A percentile compares a stretch with the other conserved stretches of the same genome.
phyloP scores from a whole-genome alignment of 2,888 invertebrate species.

The Ypsolopha sequella region DNA sequence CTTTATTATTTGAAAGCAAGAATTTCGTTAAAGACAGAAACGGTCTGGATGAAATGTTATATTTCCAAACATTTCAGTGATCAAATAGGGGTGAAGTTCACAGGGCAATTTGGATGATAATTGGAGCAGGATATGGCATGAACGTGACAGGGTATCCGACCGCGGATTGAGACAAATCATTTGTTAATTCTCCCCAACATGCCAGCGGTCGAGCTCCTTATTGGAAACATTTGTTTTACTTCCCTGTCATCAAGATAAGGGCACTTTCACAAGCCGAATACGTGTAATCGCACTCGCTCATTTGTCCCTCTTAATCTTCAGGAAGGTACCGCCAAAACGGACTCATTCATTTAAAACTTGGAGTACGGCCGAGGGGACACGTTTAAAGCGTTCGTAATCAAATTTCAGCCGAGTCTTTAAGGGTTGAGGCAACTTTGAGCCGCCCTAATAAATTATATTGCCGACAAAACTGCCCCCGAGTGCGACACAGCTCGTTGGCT shows the following conservation, averaged over 20 bases:
- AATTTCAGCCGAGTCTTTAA: conserved; percentile 68
- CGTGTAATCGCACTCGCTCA: not conserved
- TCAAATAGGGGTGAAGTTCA: not conserved
- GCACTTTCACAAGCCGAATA: conserved; percentile 11
- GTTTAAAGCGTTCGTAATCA: conserved; percentile 63
- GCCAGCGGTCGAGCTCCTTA: conserved; percentile 3
- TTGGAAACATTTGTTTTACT: conserved; percentile 12
- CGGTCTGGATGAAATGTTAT: not conserved
- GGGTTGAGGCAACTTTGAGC: conserved; percentile 66
- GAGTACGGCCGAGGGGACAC: conserved; percentile 48
- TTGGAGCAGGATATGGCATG: not conserved
- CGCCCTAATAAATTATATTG: conserved; percentile 69
- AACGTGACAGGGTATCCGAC: conserved; percentile 14
- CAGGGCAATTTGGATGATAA: not conserved
- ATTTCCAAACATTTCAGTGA: not conserved
- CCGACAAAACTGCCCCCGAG: conserved; percentile 67
- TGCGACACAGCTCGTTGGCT: conserved; percentile 68
- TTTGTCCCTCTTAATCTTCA: conserved; percentile 3
- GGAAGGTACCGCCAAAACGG: conserved; percentile 19
- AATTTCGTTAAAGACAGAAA: too few species aligned
- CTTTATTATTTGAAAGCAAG: not conserved
- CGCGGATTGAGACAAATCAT: conserved; percentile 42
- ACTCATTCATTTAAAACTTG: conserved; percentile 56
- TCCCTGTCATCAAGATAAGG: conserved; percentile 5
- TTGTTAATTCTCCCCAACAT: conserved; percentile 25